phyloP scores from a whole-genome alignment of 2,797 vertebrate species.

The Todus mexicanus region DNA sequence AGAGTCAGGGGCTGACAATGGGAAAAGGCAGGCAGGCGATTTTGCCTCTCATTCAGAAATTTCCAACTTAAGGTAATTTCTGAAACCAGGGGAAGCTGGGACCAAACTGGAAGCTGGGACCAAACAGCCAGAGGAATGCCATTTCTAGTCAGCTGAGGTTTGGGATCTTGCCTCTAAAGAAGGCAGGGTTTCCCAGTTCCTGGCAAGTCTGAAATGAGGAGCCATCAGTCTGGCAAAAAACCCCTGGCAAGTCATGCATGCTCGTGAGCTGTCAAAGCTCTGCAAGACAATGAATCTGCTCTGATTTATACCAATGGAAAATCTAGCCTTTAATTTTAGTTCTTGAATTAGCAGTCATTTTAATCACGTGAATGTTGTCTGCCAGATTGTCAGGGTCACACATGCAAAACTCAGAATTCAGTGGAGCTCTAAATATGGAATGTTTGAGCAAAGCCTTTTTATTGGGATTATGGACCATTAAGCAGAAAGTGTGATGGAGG shows the following conservation, averaged over 20 bases:
- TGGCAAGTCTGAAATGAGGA: not conserved
- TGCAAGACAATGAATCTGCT: not conserved
- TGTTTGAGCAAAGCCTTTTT: not conserved
- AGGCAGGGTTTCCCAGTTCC: not conserved
- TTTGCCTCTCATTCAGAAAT: not conserved
- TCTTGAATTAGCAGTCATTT: slow-evolving; percentile 34
- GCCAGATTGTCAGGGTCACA: not conserved
- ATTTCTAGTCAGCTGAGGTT: not conserved
- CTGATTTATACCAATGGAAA: slow-evolving; percentile 3
- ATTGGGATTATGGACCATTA: not conserved
- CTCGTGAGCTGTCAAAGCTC: not conserved
- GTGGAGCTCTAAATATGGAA: not conserved
- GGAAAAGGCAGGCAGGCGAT: not conserved
- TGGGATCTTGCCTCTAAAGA: not conserved
- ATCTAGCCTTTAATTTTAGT: slow-evolving; percentile 22
- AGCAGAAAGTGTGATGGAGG: not conserved
- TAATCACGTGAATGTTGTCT: not conserved
- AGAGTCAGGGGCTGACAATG: not conserved
- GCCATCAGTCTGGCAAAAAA: not conserved
- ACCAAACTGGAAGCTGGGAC: not conserved
- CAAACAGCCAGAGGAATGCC: not conserved
- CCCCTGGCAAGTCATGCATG: not conserved
- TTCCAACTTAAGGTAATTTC: not conserved
- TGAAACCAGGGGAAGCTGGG: not conserved
- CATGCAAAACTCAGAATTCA: not conserved